Conservation (phyloP, 2,888 invertebrate species). For the Isotomurus palustris region DNA sequence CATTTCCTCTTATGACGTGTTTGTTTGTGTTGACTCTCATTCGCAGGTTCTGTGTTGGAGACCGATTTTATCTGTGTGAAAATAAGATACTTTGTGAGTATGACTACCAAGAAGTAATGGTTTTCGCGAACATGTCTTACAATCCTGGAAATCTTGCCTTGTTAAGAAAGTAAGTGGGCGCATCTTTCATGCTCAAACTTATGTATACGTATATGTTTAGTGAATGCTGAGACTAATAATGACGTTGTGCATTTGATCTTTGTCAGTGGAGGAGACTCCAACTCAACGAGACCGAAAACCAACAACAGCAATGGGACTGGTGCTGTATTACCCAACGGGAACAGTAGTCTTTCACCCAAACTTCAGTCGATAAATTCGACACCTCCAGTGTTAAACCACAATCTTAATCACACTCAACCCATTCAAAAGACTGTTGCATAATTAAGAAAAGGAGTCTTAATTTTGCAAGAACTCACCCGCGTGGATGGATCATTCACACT, state of each 20-base stretch:
- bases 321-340: constrained; percentile 17
- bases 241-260: neutral
- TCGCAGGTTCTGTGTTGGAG: constrained; percentile 87
- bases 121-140: constrained; percentile 83
- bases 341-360: constrained; percentile 36
- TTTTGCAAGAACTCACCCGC: no score
- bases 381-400: constrained; percentile 11
- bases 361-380: constrained; percentile 36
- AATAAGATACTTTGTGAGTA: constrained; percentile 92
- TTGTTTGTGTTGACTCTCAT: neutral
- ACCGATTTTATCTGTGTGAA: constrained; percentile 86
- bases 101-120: constrained; percentile 86
- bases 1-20: neutral
- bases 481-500: no score
- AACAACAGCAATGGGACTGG: constrained; percentile 8
- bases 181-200: neutral
- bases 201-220: neutral
- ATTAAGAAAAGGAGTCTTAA: constrained; percentile 11
- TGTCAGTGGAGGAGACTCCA: constrained; percentile 29
- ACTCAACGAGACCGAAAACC: constrained; percentile 16
- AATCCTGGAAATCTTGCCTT: constrained; percentile 81
- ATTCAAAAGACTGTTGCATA: constrained; percentile 30
- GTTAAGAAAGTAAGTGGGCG: constrained; percentile 74
- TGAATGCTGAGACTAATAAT: neutral
- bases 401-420: constrained; percentile 18